Conservation (phyloP, 1,140 invertebrate genomes). For the Drosophila burlai region DNA sequence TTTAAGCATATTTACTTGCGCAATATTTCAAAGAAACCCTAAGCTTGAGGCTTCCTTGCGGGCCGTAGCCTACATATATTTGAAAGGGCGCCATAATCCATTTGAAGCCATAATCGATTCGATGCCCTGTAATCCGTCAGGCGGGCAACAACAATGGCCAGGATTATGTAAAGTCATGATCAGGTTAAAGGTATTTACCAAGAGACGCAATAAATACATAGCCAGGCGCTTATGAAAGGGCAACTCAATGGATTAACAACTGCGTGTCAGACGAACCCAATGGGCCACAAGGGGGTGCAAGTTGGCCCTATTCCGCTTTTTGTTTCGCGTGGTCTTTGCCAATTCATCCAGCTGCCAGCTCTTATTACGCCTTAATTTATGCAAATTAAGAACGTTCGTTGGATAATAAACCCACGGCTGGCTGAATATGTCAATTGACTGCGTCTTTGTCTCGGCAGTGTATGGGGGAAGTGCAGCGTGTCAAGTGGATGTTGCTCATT, state of each 20-base stretch:
- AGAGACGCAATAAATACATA: conserved; percentile 21
- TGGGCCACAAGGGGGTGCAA: neutral
- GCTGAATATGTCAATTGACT: conserved; percentile 1
- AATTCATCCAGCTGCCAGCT: conserved; percentile 54
- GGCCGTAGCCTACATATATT: neutral
- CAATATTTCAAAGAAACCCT: neutral
- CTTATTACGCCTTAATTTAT: conserved; percentile 68
- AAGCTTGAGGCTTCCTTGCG: neutral
- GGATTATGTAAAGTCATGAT: conserved; percentile 28
- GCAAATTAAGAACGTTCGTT: conserved; percentile 52
- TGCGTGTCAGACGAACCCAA: conserved; percentile 28
- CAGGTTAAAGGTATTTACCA: conserved; percentile 27
- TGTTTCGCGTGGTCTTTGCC: conserved; percentile 43
- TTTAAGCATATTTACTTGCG: neutral
- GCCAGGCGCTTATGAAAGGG: neutral
- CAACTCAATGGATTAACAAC: conserved; percentile 12
- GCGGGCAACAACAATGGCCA: neutral
- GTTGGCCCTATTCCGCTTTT: neutral
- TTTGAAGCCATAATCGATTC: conserved; percentile 8
- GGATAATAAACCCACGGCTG: conserved; percentile 29
- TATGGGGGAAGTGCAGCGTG: conserved; percentile 14
- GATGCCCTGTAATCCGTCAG: conserved; percentile 30
- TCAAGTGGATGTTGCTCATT: conserved; percentile 8
- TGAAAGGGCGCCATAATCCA: neutral
- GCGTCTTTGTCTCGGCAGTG: neutral